Evolutionary conservation across 1,140 invertebrate genomes (phyloP).

Genomic region (Gryon sp.): DNA sequence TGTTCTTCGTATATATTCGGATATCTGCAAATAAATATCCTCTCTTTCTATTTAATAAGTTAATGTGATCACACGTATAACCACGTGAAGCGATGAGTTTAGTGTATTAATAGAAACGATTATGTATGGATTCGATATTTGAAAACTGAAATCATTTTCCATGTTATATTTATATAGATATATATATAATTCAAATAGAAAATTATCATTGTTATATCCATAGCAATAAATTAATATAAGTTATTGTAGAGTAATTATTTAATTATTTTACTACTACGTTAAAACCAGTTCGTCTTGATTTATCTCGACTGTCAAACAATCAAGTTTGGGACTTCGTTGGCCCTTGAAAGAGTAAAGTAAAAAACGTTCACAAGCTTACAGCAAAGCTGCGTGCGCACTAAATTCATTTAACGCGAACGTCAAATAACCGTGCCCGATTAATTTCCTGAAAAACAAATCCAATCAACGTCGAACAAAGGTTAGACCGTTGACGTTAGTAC

Average conservation of each 20-base stretch:
- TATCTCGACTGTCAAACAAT: constrained; percentile 28
- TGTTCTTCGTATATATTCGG: too few relatives aligned
- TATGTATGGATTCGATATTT: constrained; percentile 3
- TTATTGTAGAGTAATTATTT: not conserved
- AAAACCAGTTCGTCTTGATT: constrained; percentile 24
- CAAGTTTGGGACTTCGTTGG: not conserved
- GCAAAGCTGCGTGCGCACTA: constrained; percentile 17
- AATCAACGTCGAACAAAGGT: constrained; percentile 65
- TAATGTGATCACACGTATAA: constrained; percentile 17
- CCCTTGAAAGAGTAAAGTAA: constrained; percentile 22
- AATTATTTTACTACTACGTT: constrained; percentile 4
- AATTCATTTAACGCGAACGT: constrained; percentile 47
- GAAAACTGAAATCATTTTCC: too few relatives aligned
- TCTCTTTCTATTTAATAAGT: constrained; percentile 33
- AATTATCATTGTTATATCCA: too few relatives aligned
- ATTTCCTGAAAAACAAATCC: constrained; percentile 60
- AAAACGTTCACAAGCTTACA: constrained; percentile 31
- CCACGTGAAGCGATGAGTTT: constrained; percentile 1
- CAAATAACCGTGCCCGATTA: constrained; percentile 54
- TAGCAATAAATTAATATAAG: too few relatives aligned
- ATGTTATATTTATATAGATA: too few relatives aligned
- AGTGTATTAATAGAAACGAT: constrained; percentile 29
- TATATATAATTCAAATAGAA: too few relatives aligned
- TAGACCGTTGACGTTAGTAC: constrained; percentile 26
- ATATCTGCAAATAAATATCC: constrained; percentile 19